Evolutionary conservation across 2,888 invertebrate species (phyloP), one percentile per base, ranked within the genome.

Genomic region (Oscheius onirici): DNA sequence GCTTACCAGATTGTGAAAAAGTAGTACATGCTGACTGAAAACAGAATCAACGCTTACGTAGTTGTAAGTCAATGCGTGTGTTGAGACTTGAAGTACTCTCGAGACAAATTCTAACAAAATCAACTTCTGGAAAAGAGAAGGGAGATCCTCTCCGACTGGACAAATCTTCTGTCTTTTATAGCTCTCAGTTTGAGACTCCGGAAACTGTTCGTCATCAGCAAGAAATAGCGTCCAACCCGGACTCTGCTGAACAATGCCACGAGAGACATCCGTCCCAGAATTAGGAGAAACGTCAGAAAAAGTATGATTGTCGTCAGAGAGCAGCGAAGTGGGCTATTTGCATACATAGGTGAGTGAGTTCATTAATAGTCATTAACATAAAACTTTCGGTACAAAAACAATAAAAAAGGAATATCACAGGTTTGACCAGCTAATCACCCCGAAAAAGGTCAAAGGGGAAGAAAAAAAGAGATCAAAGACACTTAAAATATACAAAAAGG

Each of bases 171-270:
- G 46, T 46, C 46, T 46, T 46, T 46, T 46, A 46, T 46, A 46
- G 46, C 5, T 8, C 34, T 34, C n/a, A 11, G 46, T 46, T 46
- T 11, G n/a, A 8, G 46, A 46, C 34, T 34, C 34, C 34, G 46
- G 46, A 46, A 46, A 46, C 34, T 8, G 3, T 34, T 46, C 15
- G 46, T 46, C 46, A 22, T 26, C 54, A 22, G 54, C 34, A 34
- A 55, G 54, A 55, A 55, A 55, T 55, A 55, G 54, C 22, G 34
- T 15, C 11, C 26, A 10, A 55, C 22, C 22, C 54, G 54, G 54
- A 55, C 26, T 22, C 54, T 55, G 28, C 54, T 55, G 28, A 55
- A 55, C 54, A 55, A 55, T 55, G 54, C 54, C 54, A 55, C 54
- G 54, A 22, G 15, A 34, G 34, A 55, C 8, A 8, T 55, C 54